Evolutionary conservation across 2,888 invertebrate species (phyloP).

Genomic region (Thysanoteuthis rhombus): DNA sequence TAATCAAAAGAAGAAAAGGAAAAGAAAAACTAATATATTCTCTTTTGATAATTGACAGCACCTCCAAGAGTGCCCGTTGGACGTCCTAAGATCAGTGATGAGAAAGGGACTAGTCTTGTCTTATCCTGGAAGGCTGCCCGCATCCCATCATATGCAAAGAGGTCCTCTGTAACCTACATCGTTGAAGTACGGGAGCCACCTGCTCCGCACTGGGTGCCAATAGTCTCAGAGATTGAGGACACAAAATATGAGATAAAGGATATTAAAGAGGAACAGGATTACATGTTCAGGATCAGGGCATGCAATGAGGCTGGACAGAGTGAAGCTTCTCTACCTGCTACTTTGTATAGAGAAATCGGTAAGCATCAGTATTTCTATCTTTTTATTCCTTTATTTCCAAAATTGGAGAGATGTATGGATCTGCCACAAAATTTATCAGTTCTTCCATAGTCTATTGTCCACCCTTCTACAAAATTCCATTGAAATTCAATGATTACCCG

Average conservation of each 20-base stretch:
- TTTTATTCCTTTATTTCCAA: too few relatives aligned
- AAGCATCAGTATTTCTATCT: background rate
- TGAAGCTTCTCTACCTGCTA: slow-evolving; percentile 60
- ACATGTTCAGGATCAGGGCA: slow-evolving; percentile 93
- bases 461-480: too few relatives aligned
- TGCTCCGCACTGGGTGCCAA: slow-evolving; percentile 59
- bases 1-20: too few relatives aligned
- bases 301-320: slow-evolving; percentile 96
- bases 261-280: slow-evolving; percentile 91
- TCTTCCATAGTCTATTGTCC: too few relatives aligned
- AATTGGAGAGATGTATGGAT: too few relatives aligned
- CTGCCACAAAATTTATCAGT: too few relatives aligned
- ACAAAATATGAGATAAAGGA: slow-evolving; percentile 46
- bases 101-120: slow-evolving; percentile 88
- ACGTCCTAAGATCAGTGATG: slow-evolving; percentile 89
- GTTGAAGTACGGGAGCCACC: slow-evolving; percentile 75
- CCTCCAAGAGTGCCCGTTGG: slow-evolving; percentile 71
- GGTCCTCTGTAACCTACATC: slow-evolving; percentile 55
- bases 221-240: slow-evolving; percentile 50
- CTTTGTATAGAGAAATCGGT: slow-evolving; percentile 54
- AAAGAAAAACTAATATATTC: background rate
- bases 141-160: slow-evolving; percentile 80
- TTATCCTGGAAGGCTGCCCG: slow-evolving; percentile 94
- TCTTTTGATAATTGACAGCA: slow-evolving; percentile 40
- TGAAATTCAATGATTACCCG: too few relatives aligned